These are phyloP conservation scores for Philopotamus ludificatus DNA, from an alignment of 1,140 invertebrate species.

Conservation along the genomic window DNA sequence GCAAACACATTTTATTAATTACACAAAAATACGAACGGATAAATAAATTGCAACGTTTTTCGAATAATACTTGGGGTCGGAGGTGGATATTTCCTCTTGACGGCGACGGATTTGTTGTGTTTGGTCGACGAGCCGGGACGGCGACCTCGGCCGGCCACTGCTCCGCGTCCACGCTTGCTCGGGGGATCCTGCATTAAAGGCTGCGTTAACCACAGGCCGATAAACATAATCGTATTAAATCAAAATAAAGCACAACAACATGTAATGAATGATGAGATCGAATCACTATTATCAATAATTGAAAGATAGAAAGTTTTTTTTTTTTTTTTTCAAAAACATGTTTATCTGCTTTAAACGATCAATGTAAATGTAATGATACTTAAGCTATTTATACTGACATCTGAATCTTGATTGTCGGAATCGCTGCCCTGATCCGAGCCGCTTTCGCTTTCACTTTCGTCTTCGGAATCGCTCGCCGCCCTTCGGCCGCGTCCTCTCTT, in stretches of 20 bases:
- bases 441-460: slow-evolving; percentile 55
- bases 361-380: too few relatives aligned
- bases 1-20: background rate
- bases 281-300: too few relatives aligned
- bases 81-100: slow-evolving; percentile 45
- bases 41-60: background rate
- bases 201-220: slow-evolving; percentile 24
- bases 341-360: too few relatives aligned
- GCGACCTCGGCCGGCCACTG: slow-evolving; percentile 46
- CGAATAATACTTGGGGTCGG: slow-evolving; percentile 23
- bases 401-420: slow-evolving; percentile 49
- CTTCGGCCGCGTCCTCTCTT: slow-evolving; percentile 46
- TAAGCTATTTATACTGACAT: slow-evolving; percentile 52
- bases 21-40: background rate
- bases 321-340: too few relatives aligned
- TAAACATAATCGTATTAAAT: too few relatives aligned
- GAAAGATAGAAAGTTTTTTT: too few relatives aligned
- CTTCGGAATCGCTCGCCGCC: slow-evolving; percentile 52
- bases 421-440: slow-evolving; percentile 49
- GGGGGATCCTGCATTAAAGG: slow-evolving; percentile 49
- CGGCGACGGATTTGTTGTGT: slow-evolving; percentile 47
- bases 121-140: slow-evolving; percentile 46
- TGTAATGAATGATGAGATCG: background rate
- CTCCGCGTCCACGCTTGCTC: slow-evolving; percentile 49
- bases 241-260: slow-evolving; percentile 18